Conservation (phyloP, 2,797 vertebrate genomes). For the Kryptolebias ocellatus region DNA sequence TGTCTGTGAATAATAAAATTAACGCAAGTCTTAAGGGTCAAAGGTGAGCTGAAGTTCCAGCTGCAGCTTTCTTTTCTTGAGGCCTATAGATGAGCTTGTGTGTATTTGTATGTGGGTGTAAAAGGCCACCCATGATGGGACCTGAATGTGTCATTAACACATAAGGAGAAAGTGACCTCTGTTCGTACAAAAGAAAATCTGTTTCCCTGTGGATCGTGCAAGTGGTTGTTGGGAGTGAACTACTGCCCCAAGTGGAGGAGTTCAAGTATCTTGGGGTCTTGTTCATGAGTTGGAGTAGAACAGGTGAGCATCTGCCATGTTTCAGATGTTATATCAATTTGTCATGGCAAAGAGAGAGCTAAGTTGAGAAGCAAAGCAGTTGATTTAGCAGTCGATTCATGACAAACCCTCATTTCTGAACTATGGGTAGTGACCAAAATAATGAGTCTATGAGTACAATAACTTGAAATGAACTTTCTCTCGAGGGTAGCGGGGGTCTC, state of each 20-base stretch:
- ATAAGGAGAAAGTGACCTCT: conserved; percentile 36
- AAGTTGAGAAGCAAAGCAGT: conserved; percentile 8
- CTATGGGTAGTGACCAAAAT: no score
- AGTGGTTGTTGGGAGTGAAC: no score
- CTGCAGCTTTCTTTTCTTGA: conserved; percentile 49
- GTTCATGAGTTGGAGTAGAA: no score
- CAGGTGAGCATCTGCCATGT: no score
- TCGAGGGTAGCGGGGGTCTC: no score
- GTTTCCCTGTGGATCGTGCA: background rate
- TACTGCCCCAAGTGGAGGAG: no score
- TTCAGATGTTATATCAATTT: no score
- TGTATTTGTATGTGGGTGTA: conserved; percentile 19
- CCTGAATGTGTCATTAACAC: conserved; percentile 29
- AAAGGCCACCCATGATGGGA: conserved; percentile 25
- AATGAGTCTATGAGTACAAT: background rate
- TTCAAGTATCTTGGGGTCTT: no score
- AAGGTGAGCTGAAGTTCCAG: conserved; percentile 61
- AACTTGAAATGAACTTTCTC: background rate
- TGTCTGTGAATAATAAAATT: conserved; percentile 43
- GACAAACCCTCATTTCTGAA: background rate
- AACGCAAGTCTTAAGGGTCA: conserved; percentile 48
- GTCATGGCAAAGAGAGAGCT: no score
- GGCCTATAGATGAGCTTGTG: conserved; percentile 31
- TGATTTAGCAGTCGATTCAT: background rate
- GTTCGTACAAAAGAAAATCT: conserved; percentile 19